Evolutionary conservation across 1,140 invertebrate genomes (phyloP).

Genomic region (Aradophagus sp.): DNA sequence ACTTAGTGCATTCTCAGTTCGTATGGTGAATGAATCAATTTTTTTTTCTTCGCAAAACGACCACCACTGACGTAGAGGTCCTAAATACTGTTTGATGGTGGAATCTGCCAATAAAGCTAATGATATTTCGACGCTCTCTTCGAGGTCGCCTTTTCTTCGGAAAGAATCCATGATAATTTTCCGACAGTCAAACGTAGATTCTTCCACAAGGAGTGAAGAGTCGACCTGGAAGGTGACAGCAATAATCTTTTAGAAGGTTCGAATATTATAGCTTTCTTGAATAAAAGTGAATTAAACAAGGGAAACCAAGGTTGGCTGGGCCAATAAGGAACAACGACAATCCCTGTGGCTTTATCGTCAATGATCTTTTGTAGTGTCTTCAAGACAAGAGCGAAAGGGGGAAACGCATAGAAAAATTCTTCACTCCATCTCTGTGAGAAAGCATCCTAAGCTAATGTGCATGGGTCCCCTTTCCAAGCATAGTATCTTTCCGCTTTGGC

Average conservation of each 20-base stretch:
- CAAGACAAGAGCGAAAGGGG: conserved; percentile 1
- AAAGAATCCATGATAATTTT: conserved; percentile 24
- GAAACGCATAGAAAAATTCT: conserved; percentile 6
- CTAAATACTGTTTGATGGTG: conserved; percentile 29
- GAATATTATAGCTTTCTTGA: conserved; percentile 14
- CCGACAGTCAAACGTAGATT: conserved; percentile 21
- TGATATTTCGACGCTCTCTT: conserved; percentile 6
- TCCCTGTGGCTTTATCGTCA: neutral
- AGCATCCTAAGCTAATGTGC: conserved; percentile 35
- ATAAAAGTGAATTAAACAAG: conserved; percentile 12
- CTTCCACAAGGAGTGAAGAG: conserved; percentile 5
- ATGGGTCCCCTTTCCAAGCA: conserved; percentile 46
- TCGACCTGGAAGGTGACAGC: conserved; percentile 18
- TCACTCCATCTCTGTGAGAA: conserved; percentile 29
- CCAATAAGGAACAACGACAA: neutral
- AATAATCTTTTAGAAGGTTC: conserved; percentile 15
- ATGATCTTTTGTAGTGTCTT: conserved; percentile 1
- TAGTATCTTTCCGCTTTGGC: conserved; percentile 51
- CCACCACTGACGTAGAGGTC: conserved; percentile 3
- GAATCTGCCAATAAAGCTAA: conserved; percentile 22
- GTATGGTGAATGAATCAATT: neutral
- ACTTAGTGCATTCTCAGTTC: neutral
- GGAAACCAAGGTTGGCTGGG: conserved; percentile 15
- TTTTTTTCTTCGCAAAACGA: neutral
- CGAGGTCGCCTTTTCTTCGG: conserved; percentile 3